Percentiles rank a stretch among this genome's conserved stretches.
Conservation (phyloP, 2,797 vertebrate species). For the Monodelphis domestica region DNA sequence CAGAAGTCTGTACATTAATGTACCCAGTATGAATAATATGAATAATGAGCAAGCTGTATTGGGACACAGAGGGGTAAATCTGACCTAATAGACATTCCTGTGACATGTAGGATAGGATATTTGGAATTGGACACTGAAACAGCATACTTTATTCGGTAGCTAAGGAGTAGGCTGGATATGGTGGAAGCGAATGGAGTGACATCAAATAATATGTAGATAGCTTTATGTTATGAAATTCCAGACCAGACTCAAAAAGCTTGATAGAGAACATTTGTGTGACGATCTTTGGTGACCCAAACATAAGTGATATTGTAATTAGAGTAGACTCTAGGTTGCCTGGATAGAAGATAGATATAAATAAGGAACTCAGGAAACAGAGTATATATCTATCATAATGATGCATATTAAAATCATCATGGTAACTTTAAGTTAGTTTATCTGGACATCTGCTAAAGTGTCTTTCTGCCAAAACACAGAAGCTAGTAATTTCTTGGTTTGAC, state of each 20-base stretch:
- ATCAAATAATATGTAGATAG: not conserved
- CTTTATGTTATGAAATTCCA: not conserved
- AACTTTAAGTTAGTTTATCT: not conserved
- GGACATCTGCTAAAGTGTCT: not conserved
- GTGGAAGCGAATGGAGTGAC: not conserved
- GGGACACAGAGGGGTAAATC: not conserved
- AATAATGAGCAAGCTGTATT: not conserved
- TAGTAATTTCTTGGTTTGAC: not conserved
- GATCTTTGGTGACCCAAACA: not conserved
- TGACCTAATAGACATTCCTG: not conserved
- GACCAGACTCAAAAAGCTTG: not conserved
- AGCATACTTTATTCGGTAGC: not conserved
- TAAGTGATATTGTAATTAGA: not conserved
- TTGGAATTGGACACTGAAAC: not conserved
- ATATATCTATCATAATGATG: not conserved
- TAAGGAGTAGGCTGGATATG: not conserved
- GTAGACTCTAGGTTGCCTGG: not conserved
- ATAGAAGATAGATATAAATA: not conserved
- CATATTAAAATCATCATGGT: not conserved
- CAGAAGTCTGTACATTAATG: not conserved
- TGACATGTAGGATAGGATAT: not conserved
- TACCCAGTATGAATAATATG: not conserved
- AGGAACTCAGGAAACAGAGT: not conserved
- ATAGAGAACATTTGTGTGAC: not conserved
- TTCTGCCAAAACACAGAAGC: not conserved